Percentiles rank a stretch among this genome's conserved stretches.
Conservation (phyloP, 64 coral and sea anemone species). For the Acropora tenuis region DNA sequence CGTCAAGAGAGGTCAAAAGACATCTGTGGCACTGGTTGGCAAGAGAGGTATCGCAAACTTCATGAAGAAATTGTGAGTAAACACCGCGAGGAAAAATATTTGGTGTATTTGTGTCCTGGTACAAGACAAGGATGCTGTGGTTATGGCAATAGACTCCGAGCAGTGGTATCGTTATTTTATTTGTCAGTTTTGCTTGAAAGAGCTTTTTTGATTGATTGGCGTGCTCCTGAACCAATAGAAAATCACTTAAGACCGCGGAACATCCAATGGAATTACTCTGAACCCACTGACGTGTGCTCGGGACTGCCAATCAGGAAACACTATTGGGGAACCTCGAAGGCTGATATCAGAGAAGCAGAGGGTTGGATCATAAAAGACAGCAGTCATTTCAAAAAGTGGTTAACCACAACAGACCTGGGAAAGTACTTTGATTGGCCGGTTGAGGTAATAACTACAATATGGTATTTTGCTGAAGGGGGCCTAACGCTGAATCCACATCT, state of each 20-base stretch:
- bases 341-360: slow-evolving; percentile 51
- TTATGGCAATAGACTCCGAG: slow-evolving; percentile 64
- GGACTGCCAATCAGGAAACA: slow-evolving; percentile 46
- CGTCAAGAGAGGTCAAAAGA: background rate
- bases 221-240: slow-evolving; percentile 64
- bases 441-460: slow-evolving; percentile 81
- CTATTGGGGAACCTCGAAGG: slow-evolving; percentile 64
- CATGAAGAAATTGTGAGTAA: slow-evolving; percentile 37
- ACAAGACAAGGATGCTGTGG: slow-evolving; percentile 63
- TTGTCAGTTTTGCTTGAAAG: slow-evolving; percentile 54
- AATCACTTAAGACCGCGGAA: slow-evolving; percentile 48
- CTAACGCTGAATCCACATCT: slow-evolving; percentile 65
- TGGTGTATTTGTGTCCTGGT: slow-evolving; percentile 61
- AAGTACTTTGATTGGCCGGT: slow-evolving; percentile 71
- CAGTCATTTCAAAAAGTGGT: slow-evolving; percentile 70
- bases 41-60: slow-evolving; percentile 48
- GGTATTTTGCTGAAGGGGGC: slow-evolving; percentile 90
- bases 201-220: slow-evolving; percentile 73
- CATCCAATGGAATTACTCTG: slow-evolving; percentile 63
- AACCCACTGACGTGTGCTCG: slow-evolving; percentile 43
- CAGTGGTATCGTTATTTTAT: slow-evolving; percentile 58
- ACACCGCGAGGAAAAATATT: slow-evolving; percentile 11
- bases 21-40: slow-evolving; percentile 61
- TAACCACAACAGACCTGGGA: slow-evolving; percentile 67
- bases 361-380: slow-evolving; percentile 66